Base-by-base conservation (phyloP, 2,888 invertebrate species). In the Zaprionus lineosus region DNA sequence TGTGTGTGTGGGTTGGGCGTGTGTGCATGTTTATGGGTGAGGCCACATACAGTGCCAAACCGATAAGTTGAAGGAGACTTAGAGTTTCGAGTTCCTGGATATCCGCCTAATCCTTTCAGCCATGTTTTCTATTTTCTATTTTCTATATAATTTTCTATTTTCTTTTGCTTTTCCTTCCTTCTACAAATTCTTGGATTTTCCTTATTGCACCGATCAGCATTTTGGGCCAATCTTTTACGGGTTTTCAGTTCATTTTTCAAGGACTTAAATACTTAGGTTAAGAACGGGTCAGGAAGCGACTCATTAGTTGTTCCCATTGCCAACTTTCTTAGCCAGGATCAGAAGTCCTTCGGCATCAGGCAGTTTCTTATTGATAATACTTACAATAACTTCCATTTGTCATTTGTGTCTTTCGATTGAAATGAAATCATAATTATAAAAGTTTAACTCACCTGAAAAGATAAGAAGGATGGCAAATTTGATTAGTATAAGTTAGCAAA, bases 371-470 rank as follows among this genome's bases (percentile, higher is more conserved):
- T 26, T 24, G 46, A 29, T 51, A 58, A 76, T 83, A 79, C 84
- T 79, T 79, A 79, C 78, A 79, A 71, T 83, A 74, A 31, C 46
- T 37, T 52, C 21, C 51, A 53, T 58, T 60, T 31, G 43, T 61
- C 34, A 36, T 11, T 34, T 14, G 33, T 34, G 9, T 8, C 11
- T 24, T 44, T 34, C 41, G 47, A 36, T 55, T 46, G 18, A 56
- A 58, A 7, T 24, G 36, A 11, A 40, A 36, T 43, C 18, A 40
- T 31, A 55, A 36, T 34, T 31, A 16, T 44, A 8, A 0, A 18
- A 15, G n/a, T 18, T 24, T 9, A 59, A 83, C 84, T 79, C 77
- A 83, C 78, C 78, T 79, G 81, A 24, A 65, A 76, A 33, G 47
- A 60, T n/a, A 71, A n/a, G 4, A 28, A 11, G 29, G 39, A 15